A percentile compares a stretch with the other conserved stretches of the same genome.
These are phyloP conservation scores for Catagonus wagneri DNA, from an alignment of 2,113 vertebrate genomes.

Conservation along the genomic window DNA sequence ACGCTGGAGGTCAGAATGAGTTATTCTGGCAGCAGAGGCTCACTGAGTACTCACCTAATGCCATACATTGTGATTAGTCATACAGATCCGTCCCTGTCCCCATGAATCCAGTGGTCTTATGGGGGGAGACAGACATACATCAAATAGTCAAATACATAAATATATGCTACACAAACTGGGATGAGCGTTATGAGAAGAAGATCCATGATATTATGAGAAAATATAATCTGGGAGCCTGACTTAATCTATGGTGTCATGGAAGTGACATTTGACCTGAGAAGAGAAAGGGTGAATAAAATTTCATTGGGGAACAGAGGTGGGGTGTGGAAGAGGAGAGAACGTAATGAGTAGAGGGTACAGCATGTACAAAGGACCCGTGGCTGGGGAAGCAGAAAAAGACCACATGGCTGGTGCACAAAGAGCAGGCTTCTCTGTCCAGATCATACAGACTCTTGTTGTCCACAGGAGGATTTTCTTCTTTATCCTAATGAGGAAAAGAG, in stretches of 20 bases:
- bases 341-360: not conserved
- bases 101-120: not conserved
- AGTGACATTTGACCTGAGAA: not conserved
- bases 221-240: not conserved
- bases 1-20: not conserved
- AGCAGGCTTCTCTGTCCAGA: not conserved
- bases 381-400: not conserved
- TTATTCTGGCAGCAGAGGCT: not conserved
- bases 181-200: not conserved
- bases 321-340: not conserved
- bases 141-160: not conserved
- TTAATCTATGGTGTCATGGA: not conserved
- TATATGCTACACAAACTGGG: not conserved
- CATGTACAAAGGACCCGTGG: not conserved
- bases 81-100: not conserved
- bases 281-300: not conserved
- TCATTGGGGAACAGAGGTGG: not conserved
- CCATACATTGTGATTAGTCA: not conserved
- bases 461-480: not conserved
- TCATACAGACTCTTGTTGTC: not conserved
- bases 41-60: not conserved
- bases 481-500: not conserved
- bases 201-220: not conserved
- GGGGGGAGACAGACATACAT: no score
- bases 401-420: not conserved